Base-by-base conservation (phyloP, 2,888 invertebrate genomes). In the Congeria kusceri region DNA sequence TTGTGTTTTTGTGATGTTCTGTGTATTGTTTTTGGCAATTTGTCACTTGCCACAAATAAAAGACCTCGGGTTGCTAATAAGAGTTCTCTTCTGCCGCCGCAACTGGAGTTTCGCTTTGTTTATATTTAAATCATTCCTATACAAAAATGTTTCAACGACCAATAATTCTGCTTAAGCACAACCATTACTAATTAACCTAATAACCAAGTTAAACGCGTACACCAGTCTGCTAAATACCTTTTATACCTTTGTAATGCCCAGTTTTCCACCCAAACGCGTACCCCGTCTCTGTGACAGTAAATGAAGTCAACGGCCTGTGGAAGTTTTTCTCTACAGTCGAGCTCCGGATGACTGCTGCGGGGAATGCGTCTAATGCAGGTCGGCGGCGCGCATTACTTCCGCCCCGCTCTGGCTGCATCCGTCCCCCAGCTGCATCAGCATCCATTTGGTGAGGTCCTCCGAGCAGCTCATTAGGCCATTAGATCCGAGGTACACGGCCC, bases 371-470 rank as follows among this genome's bases (percentile, higher is more conserved):
- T 84, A 83, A 0, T 56, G 69, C 44, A 91, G 65, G 27, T 83
- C 82, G 1, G 73, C 59, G 20, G 68, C 65, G 0, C 61, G 44
- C 11, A 91, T 74, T 0, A 90, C 85, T 28, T 76, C 72, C 7
- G 70, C 63, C 0, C 90, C 91, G 3, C 77, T 47, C n/a, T 81
- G 67, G 61, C 83, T 81, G 57, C 70, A 73, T 7, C 91, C 91
- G 1, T 76, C 81, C 66, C 69, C 85, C 7, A 91, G 78, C 53
- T 90, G 90, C 74, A 91, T 87, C 53, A 85, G 65, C 85, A 92
- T 87, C 92, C 91, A 92, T 68, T 91, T 89, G 3, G 89, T 78
- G 86, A 92, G 91, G 76, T 92, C 92, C n/a, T 71, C 80, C 4
- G 92, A 89, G 27, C 86, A 88, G 29, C 89, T 87, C 80, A 92